Evolutionary conservation across 2,113 vertebrate genomes (phyloP).

Genomic region (Tachysurus vachellii): DNA sequence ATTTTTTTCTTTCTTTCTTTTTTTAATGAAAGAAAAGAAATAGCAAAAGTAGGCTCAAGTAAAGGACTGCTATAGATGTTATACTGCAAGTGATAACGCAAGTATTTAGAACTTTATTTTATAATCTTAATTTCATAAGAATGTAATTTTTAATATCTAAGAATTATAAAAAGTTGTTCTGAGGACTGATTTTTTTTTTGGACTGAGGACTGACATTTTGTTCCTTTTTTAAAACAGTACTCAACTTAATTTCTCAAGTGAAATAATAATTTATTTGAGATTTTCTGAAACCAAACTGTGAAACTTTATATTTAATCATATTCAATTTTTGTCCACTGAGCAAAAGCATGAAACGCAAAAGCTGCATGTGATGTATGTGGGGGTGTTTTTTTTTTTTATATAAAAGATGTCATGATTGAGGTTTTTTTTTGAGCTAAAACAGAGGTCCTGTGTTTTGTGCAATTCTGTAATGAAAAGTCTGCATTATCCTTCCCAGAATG

Average conservation of each 20-base stretch:
- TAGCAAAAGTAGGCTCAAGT: background rate
- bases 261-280: background rate
- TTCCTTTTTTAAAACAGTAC: too few species aligned
- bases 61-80: background rate
- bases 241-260: too few species aligned
- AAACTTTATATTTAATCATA: background rate
- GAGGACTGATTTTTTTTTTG: background rate
- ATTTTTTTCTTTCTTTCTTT: background rate
- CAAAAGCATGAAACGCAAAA: background rate
- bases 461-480: background rate
- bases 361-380: too few species aligned
- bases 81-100: too few species aligned
- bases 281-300: background rate
- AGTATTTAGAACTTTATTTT: too few species aligned
- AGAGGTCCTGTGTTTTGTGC: background rate
- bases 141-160: too few species aligned
- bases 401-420: background rate
- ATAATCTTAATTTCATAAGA: too few species aligned
- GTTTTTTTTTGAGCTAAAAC: background rate
- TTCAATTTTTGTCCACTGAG: background rate
- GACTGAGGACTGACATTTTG: background rate
- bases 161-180: background rate
- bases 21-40: background rate
- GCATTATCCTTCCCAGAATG: conserved; percentile 69
- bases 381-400: too few species aligned